Evolutionary conservation across 2,888 invertebrate genomes (phyloP).

Genomic region (Drosophila atripex): DNA sequence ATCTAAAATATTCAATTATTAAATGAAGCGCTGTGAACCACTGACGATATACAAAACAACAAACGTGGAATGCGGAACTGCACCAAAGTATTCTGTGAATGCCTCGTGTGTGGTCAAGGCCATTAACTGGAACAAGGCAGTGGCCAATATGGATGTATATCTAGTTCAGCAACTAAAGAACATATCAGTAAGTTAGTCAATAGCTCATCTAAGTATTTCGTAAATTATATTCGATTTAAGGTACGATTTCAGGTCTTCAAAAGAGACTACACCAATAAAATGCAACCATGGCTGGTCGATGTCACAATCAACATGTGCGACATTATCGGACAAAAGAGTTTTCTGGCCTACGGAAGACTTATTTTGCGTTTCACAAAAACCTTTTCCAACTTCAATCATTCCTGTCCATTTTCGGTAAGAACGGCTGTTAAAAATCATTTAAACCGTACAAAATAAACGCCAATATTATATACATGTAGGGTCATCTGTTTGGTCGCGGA

Average conservation of each 20-base stretch:
- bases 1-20: neutral
- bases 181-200: conserved; percentile 6
- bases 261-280: conserved; percentile 20
- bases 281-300: conserved; percentile 22
- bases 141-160: conserved; percentile 14
- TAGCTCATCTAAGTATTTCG: neutral
- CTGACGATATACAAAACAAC: conserved; percentile 16
- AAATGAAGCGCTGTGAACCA: neutral
- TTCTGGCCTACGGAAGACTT: conserved; percentile 3
- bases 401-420: conserved; percentile 20
- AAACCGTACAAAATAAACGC: neutral
- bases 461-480: neutral
- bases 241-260: conserved; percentile 8
- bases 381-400: conserved; percentile 19
- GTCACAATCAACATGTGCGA: conserved; percentile 17
- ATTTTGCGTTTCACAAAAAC: conserved; percentile 2
- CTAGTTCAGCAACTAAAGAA: neutral
- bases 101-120: conserved; percentile 16
- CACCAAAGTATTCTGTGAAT: conserved; percentile 8
- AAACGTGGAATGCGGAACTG: conserved; percentile 9
- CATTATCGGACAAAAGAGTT: conserved; percentile 8
- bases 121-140: conserved; percentile 17
- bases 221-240: neutral
- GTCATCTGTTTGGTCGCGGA: neutral
- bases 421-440: too few species aligned